Evolutionary conservation across 2,113 vertebrate species (phyloP).

Genomic region (Protobothrops flavoviridis): DNA sequence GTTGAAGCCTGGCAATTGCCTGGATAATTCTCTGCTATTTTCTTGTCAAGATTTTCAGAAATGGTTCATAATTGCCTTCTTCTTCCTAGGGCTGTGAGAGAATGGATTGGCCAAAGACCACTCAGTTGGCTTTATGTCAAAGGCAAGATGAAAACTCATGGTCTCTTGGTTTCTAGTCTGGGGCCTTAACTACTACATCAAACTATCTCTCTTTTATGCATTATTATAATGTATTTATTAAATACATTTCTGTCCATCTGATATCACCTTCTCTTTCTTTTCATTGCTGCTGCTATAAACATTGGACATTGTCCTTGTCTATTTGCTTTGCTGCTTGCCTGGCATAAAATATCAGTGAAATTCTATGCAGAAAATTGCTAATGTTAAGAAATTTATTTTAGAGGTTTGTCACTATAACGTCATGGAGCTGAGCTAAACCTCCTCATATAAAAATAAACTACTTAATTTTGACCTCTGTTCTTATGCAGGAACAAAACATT

Average conservation of each 20-base stretch:
- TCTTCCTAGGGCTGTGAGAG: background rate
- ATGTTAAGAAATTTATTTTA: background rate
- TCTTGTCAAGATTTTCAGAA: background rate
- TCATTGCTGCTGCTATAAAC: background rate
- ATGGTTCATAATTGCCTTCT: background rate
- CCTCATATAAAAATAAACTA: background rate
- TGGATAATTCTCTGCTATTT: background rate
- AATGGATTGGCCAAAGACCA: background rate
- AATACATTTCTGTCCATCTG: background rate
- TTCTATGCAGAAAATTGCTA: background rate
- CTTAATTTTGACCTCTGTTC: background rate
- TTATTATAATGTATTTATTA: background rate
- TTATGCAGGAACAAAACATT: background rate
- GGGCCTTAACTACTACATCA: background rate
- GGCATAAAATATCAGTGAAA: background rate
- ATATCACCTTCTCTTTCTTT: background rate
- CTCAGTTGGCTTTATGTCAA: background rate
- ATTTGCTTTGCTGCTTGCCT: background rate
- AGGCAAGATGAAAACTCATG: background rate
- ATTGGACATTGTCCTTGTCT: background rate
- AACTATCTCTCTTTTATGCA: background rate
- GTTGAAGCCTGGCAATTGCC: background rate
- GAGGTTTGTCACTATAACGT: background rate
- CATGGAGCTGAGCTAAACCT: background rate
- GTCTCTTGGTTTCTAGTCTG: background rate